Evolutionary conservation across 2,113 vertebrate genomes (phyloP).

Genomic region (Argyrosomus japonicus): DNA sequence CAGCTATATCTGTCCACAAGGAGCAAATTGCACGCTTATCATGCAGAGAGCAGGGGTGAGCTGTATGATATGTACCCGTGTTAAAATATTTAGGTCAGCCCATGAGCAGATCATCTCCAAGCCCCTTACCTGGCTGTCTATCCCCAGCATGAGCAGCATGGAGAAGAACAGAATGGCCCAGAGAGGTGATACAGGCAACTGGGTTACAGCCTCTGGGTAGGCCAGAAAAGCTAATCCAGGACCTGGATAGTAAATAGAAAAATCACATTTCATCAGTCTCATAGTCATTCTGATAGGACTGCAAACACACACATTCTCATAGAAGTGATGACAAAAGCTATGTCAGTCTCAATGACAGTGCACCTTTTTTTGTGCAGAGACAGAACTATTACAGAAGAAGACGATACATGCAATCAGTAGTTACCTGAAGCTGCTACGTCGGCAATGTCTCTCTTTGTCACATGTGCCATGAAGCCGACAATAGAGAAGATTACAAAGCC

Average conservation of each 20-base stretch:
- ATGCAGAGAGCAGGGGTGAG: slow-evolving; percentile 63
- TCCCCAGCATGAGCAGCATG: slow-evolving; percentile 98
- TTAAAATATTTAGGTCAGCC: slow-evolving; percentile 81
- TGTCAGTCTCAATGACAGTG: slow-evolving; percentile 29
- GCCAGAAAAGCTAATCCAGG: slow-evolving; percentile 97
- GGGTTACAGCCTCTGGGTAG: slow-evolving; percentile 97
- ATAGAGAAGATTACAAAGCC: slow-evolving; percentile 99
- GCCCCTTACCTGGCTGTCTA: slow-evolving; percentile 95
- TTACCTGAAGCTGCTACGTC: slow-evolving; percentile 98
- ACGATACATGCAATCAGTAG: background rate
- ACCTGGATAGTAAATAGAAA: slow-evolving; percentile 81
- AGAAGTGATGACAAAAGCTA: slow-evolving; percentile 14
- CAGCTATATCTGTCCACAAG: slow-evolving; percentile 69
- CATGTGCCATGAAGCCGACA: slow-evolving; percentile 98
- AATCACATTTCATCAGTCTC: slow-evolving; percentile 39
- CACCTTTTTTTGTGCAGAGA: slow-evolving; percentile 11
- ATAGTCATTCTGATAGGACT: background rate
- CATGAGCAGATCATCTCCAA: slow-evolving; percentile 67
- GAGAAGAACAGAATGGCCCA: slow-evolving; percentile 99
- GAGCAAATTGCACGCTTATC: slow-evolving; percentile 75
- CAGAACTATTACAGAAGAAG: slow-evolving; percentile 28
- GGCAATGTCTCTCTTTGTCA: slow-evolving; percentile 94
- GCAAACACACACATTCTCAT: background rate
- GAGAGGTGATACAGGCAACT: slow-evolving; percentile 94
- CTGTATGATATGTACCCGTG: slow-evolving; percentile 67